These are phyloP conservation scores for Lissocephala sabroskyi DNA, from an alignment of 2,888 invertebrate genomes.

Conservation along the genomic window DNA sequence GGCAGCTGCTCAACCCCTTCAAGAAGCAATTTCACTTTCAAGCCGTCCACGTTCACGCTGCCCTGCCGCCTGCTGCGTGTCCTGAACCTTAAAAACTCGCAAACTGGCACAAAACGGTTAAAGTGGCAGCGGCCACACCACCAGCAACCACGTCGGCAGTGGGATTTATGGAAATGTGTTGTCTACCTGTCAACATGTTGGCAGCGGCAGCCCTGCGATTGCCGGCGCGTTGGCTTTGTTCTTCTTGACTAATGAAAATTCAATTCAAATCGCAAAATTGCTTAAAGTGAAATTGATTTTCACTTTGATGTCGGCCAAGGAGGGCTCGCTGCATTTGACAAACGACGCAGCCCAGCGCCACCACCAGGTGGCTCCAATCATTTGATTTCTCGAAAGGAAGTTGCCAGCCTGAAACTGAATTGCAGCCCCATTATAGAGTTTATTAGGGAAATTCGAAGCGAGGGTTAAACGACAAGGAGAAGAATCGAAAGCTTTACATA, in stretches of 20 bases:
- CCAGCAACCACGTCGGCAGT: constrained; percentile 23
- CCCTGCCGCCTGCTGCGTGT: no score
- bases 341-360: no score
- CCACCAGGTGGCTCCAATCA: no score
- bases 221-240: constrained; percentile 5
- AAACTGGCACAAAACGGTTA: constrained; percentile 39
- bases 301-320: constrained; percentile 33
- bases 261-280: constrained; percentile 43
- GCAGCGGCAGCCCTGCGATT: constrained; percentile 1
- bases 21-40: constrained; percentile 13
- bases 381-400: no score
- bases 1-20: neutral
- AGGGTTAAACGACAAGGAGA: no score
- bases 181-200: constrained; percentile 16
- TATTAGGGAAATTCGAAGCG: no score
- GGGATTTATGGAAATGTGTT: constrained; percentile 30
- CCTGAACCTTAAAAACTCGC: no score
- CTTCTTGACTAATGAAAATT: constrained; percentile 36
- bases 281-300: constrained; percentile 46
- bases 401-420: no score
- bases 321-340: constrained; percentile 26
- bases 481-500: no score
- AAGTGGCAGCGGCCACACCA: neutral
- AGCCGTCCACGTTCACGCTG: constrained; percentile 9
- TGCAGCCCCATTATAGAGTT: no score